Base-by-base conservation (phyloP, 1,140 invertebrate species). In the Drosophila takahashii region DNA sequence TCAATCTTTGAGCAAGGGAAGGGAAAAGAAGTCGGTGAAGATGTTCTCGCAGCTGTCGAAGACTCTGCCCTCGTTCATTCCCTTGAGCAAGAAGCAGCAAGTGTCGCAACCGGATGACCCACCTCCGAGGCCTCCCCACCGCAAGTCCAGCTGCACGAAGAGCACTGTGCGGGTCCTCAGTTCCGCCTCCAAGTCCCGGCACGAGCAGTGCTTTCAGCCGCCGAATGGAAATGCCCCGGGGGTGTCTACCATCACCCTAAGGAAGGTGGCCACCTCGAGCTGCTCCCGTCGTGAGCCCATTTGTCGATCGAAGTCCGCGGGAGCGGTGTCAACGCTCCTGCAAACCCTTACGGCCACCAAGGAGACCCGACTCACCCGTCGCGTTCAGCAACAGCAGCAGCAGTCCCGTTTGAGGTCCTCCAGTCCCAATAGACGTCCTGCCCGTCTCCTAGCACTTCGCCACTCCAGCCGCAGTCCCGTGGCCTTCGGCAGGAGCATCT, bases 81-180 rank as follows among this genome's bases (percentile, higher is more conserved):
- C 91, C 4, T 34, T 89, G 45, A 76, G 67, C 76, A 90, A 79
- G 73, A 85, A 87, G 62, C 73, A 83, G 60, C 79, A 76, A 56
- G 60, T 52, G 15, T 57, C 56, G 10, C 75, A 74, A 47, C 59
- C 53, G 44, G 61, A 71, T n/a, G 79, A 69, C 1, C 64, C 90
- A 18, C 54, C 74, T 10, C 89, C 91, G 1, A 60, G 64, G 18
- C 89, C 80, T 37, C 81, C 90, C 5, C 91, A 91, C 53, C 90
- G 96, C 70, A 94, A 94, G 80, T 97, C 96, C 0, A 97, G 96
- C 0, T 94, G 94, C 78, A 94, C 95, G 57, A 96, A 95, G 91
- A 94, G 94, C 60, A 86, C 78, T 0, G 66, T 77, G 29, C 69
- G 80, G 2, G 79, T 79, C 7, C 65, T 67, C 0, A 85, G 59